Evolutionary conservation across 1,140 invertebrate species (phyloP), one percentile per base, ranked within the genome.

Genomic region (Bathynomus jamesi): DNA sequence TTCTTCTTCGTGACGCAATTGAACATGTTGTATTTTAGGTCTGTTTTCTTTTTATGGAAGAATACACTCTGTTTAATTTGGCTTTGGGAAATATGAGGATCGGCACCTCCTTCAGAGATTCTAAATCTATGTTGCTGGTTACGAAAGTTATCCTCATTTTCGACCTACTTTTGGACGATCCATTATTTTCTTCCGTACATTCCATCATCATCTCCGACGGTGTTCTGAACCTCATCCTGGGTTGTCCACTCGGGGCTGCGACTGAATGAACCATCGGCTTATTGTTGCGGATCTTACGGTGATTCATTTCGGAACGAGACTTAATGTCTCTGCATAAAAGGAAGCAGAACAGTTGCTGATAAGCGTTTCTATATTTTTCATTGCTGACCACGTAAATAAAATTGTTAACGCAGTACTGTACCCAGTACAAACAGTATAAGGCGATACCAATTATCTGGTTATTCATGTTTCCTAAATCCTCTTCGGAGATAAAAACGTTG

Each of bases 341-440:
- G 11, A 53, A 17, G 5, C 40, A 2, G 5, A 53, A 53, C 13
- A 53, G 21, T 5, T 53, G 40, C 13, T 21, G 40, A 5, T 53
- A 53, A 53, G 21, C 40, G 5, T 53, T 53, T 21, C 40, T 1
- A 53, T 2, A 53, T 53, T 53, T 53, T 53, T 53, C 40, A 21
- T 53, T 53, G 40, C 40, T 53, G 2, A 53, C 40, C 10, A 73
- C 76, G 61, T 78, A 78, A 40, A 78, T 75, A 66, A 78, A 72
- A 65, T 76, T 76, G 69, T 78, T 78, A 29, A 69, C 61, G 30
- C 64, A 63, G 32, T 78, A 78, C 69, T 78, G 74, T 2, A 68
- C 10, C 73, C 73, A 78, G 65, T 78, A 78, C 60, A 73, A 29
- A 60, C 67, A 70, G 74, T 74, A 78, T 27, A 78, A 10, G 10